Evolutionary conservation across 1,140 invertebrate species (phyloP), one percentile per base, ranked within the genome.

Genomic region (Pseudachorutes palmiensis): DNA sequence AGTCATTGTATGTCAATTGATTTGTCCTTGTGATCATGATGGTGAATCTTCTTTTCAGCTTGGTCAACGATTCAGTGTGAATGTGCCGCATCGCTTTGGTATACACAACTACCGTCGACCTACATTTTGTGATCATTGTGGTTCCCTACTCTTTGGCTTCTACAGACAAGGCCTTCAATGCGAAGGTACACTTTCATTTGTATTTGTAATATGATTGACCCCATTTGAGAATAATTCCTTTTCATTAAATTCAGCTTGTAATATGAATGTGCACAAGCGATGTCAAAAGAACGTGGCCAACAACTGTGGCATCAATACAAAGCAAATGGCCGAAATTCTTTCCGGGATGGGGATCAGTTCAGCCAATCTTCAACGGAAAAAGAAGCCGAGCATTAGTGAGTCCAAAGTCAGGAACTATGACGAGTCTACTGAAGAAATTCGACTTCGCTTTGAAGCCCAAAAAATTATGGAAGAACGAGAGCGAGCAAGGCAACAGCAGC

Each of bases 221-320:
- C n/a, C n/a, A n/a, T n/a, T n/a, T n/a, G n/a, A n/a, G n/a, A n/a
- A n/a, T n/a, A n/a, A n/a, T n/a, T n/a, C n/a, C n/a, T n/a, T n/a
- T n/a, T n/a, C n/a, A n/a, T n/a, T n/a, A n/a, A n/a, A n/a, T n/a
- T 29, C 77, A 89, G 92, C 87, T 71, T 99, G 97, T 80, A 90
- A 87, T 74, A 88, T 99, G 84, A 98, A 98, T 82, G 94, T 99
- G 65, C 97, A 99, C 82, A 98, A 98, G 81, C 85, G 96, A 68
- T 99, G 97, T 79, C 90, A 97, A 79, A 95, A 94, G 81, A 99
- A 99, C 82, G 96, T 99, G 45, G 94, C 97, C 41, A 98, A 98
- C 80, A 98, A 97, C 80, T 99, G 97, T 81, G 96, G 97, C 72
- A 95, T 98, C 76, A 93, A 99, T 82, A 92, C 92, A 31, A 96